phyloP scores from a whole-genome alignment of 2,113 vertebrate species.

The Odontesthes bonariensis region DNA sequence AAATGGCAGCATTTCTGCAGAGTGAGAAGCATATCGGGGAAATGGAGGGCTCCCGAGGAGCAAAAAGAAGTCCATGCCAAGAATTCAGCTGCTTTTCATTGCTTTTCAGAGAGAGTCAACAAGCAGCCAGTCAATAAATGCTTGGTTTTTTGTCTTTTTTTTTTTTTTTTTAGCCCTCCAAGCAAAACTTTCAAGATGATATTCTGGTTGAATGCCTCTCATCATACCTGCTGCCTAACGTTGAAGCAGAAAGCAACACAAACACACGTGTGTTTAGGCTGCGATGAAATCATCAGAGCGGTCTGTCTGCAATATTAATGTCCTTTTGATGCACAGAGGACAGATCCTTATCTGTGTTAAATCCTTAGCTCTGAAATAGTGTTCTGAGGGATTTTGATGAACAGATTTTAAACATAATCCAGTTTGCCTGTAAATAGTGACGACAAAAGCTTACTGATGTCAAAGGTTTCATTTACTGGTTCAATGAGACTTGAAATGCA shows the following conservation, averaged over 20 bases:
- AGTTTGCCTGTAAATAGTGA: background rate
- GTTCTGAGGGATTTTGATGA: background rate
- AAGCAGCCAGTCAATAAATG: constrained; percentile 58
- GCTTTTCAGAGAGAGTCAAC: constrained; percentile 55
- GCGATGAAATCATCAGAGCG: constrained; percentile 40
- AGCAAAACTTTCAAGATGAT: constrained; percentile 48
- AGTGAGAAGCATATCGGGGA: constrained; percentile 54
- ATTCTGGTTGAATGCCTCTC: constrained; percentile 49
- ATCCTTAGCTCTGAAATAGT: background rate
- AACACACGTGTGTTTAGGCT: constrained; percentile 31
- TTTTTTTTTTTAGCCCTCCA: background rate
- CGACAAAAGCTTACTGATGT: background rate
- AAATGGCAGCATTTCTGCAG: constrained; percentile 68
- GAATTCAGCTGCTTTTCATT: constrained; percentile 52
- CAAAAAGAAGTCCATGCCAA: constrained; percentile 38
- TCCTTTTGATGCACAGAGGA: constrained; percentile 14
- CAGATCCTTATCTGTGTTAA: constrained; percentile 13
- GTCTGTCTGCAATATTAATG: constrained; percentile 32
- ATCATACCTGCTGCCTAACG: constrained; percentile 55
- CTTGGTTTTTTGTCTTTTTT: constrained; percentile 18
- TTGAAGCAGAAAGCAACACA: constrained; percentile 19
- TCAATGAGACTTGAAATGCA: background rate
- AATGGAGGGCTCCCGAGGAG: constrained; percentile 49
- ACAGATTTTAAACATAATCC: background rate
- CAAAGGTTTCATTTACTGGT: background rate